Conservation (phyloP, 2,113 vertebrate genomes). For the Alethe diademata region DNA sequence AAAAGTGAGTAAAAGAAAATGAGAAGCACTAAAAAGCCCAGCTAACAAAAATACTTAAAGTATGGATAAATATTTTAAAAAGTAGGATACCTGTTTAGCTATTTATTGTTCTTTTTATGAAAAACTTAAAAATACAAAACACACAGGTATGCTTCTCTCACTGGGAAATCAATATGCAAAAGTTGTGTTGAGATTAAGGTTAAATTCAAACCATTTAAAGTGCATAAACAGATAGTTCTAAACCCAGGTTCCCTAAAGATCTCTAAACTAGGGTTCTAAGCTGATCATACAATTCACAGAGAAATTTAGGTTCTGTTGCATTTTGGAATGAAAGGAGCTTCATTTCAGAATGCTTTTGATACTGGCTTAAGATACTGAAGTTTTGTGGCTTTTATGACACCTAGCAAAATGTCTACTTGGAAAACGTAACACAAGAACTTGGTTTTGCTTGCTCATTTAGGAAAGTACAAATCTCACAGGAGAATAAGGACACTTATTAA, state of each 20-base stretch:
- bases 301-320: not conserved
- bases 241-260: not conserved
- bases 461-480: not conserved
- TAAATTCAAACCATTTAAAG: not conserved
- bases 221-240: not conserved
- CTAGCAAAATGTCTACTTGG: not conserved
- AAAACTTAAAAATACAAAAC: not conserved
- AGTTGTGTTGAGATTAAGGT: not conserved
- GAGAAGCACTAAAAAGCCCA: not conserved
- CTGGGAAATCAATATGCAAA: not conserved
- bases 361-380: not conserved
- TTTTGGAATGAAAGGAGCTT: not conserved
- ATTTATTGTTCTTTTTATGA: not conserved
- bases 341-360: not conserved
- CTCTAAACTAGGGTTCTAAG: rapidly evolving
- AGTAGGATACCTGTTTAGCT: not conserved
- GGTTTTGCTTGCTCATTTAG: not conserved
- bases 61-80: not conserved
- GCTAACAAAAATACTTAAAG: not conserved
- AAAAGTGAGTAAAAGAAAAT: not conserved
- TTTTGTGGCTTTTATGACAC: not conserved
- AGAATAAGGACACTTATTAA: not conserved
- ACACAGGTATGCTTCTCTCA: not conserved
- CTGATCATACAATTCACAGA: not conserved
- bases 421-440: not conserved